Percentiles rank a stretch among this genome's conserved stretches.
These are phyloP conservation scores for Fragum fragum DNA, from an alignment of 2,888 invertebrate species.

Conservation along the genomic window DNA sequence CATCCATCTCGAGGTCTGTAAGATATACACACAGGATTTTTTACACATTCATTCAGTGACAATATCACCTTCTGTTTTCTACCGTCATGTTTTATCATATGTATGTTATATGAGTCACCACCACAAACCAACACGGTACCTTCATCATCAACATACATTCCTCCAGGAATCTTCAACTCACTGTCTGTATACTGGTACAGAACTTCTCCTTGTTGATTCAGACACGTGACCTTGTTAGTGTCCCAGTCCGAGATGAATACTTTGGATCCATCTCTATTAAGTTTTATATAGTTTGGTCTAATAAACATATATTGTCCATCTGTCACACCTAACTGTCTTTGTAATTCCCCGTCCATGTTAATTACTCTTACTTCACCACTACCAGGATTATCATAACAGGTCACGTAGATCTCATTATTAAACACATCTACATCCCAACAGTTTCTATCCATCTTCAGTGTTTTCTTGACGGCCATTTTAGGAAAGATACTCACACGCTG, in stretches of 20 bases:
- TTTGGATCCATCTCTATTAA: neutral
- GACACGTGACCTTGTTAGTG: neutral
- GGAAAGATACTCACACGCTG: neutral
- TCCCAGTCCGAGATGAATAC: neutral
- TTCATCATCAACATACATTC: neutral
- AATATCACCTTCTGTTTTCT: neutral
- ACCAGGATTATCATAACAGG: neutral
- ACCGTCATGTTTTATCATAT: neutral
- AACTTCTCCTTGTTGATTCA: neutral
- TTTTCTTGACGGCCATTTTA: neutral
- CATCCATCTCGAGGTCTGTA: neutral
- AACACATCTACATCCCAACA: neutral
- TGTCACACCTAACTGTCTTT: neutral
- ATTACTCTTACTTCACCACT: neutral
- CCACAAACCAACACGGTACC: neutral
- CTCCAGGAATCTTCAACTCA: neutral
- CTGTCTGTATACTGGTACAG: constrained; percentile 3
- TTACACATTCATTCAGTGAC: neutral
- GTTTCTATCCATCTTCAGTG: neutral
- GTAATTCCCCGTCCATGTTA: neutral
- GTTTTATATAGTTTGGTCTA: neutral
- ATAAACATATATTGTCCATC: neutral
- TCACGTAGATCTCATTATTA: neutral
- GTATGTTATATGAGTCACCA: neutral
- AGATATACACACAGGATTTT: neutral